These are phyloP conservation scores for Rhagonycha lutea DNA, from an alignment of 2,888 invertebrate species.

Conservation along the genomic window DNA sequence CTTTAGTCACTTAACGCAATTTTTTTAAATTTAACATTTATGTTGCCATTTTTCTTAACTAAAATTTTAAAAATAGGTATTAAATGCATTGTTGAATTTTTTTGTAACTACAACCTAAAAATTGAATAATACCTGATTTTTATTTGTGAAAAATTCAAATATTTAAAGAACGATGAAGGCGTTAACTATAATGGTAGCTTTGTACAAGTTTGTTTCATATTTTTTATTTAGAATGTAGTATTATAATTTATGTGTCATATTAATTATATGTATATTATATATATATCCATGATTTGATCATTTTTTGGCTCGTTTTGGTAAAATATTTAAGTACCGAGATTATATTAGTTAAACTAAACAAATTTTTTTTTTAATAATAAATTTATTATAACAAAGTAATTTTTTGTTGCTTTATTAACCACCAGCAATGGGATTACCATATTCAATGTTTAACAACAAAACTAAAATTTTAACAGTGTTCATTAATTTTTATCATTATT, in stretches of 20 bases:
- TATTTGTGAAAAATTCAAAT: background rate
- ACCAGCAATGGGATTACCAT: background rate
- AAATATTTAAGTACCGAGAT: background rate
- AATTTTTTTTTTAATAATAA: background rate
- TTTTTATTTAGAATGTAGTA: conserved; percentile 20
- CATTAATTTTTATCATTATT: background rate
- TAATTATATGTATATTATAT: conserved; percentile 25
- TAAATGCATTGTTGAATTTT: background rate
- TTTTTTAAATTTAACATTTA: background rate
- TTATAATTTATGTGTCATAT: conserved; percentile 31
- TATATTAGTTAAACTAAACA: conserved; percentile 1
- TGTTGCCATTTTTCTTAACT: background rate
- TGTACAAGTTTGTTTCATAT: conserved; percentile 20
- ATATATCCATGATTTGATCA: conserved; percentile 6
- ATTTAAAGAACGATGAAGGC: conserved; percentile 9
- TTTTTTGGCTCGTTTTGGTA: background rate
- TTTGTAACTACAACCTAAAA: background rate
- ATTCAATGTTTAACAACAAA: background rate
- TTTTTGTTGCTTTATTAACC: background rate
- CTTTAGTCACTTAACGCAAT: background rate
- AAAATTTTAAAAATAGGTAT: background rate
- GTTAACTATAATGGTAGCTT: conserved; percentile 28
- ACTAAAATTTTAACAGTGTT: background rate
- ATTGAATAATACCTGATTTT: background rate
- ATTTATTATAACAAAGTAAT: background rate